Conservation (phyloP, 2,888 invertebrate genomes). For the Mesorhabditis spiculigera region DNA sequence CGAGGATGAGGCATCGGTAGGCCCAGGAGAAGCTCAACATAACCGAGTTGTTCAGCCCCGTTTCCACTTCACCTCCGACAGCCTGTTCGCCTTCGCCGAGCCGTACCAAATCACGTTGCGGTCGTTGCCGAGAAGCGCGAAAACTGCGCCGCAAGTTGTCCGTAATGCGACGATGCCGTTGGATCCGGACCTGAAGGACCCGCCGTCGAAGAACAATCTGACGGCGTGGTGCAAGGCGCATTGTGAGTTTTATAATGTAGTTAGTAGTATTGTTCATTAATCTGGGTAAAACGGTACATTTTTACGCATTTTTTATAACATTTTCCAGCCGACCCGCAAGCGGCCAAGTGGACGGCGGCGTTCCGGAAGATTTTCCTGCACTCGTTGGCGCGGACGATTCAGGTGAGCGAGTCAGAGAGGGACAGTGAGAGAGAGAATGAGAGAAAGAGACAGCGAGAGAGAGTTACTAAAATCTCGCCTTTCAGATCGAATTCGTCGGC, state of each 20-base stretch:
- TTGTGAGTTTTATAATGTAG: conserved; percentile 15
- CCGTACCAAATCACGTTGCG: conserved; percentile 41
- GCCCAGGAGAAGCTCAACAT: neutral
- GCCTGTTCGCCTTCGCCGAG: conserved; percentile 45
- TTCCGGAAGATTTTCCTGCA: conserved; percentile 50
- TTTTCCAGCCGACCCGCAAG: conserved; percentile 46
- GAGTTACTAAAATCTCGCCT: neutral
- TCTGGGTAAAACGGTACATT: neutral
- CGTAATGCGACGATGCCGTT: conserved; percentile 42
- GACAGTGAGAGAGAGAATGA: no score
- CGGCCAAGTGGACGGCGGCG: conserved; percentile 56
- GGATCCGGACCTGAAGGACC: conserved; percentile 39
- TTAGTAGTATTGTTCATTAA: neutral
- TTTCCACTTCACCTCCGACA: conserved; percentile 51
- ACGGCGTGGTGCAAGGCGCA: conserved; percentile 19
- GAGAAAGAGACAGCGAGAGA: no score
- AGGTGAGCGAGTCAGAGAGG: neutral
- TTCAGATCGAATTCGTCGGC: conserved; percentile 51
- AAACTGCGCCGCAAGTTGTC: conserved; percentile 24
- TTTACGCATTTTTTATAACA: neutral
- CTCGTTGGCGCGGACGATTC: conserved; percentile 40
- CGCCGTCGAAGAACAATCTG: conserved; percentile 10
- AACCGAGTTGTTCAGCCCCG: conserved; percentile 41
- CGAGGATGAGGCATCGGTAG: conserved; percentile 18
- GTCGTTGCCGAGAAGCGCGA: conserved; percentile 32